A percentile compares a stretch with the other conserved stretches of the same genome.
Evolutionary conservation across 2,113 vertebrate species (phyloP).

Genomic region (Baryphthengus martii): DNA sequence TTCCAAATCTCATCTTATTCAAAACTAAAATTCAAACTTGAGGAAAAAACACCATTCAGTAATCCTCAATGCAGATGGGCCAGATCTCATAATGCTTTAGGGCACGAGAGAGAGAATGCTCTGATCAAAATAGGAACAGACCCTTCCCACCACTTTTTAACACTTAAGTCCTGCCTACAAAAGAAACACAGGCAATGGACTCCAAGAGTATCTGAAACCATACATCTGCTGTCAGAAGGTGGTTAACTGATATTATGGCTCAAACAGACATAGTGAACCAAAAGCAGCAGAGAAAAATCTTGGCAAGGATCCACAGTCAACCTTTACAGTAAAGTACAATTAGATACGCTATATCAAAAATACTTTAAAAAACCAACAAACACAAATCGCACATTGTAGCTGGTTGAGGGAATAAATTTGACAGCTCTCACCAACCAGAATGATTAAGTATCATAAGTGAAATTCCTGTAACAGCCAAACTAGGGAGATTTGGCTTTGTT

Average conservation of each 20-base stretch:
- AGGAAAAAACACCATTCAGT: background rate
- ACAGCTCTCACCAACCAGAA: background rate
- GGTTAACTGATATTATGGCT: background rate
- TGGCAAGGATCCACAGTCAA: background rate
- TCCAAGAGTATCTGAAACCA: background rate
- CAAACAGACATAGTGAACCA: background rate
- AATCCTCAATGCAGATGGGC: background rate
- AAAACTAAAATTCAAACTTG: background rate
- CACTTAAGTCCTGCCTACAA: background rate
- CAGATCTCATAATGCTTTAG: background rate
- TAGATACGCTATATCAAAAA: background rate
- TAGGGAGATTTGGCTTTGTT: background rate
- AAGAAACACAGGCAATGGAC: background rate
- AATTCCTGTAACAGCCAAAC: background rate
- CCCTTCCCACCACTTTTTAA: background rate
- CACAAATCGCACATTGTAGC: background rate
- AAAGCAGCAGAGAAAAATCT: background rate
- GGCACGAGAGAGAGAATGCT: background rate
- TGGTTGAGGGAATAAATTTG: background rate
- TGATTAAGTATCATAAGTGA: background rate
- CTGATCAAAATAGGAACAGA: background rate
- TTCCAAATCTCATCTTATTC: background rate
- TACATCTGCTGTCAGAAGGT: background rate
- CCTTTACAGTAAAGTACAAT: background rate
- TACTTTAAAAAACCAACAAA: background rate